Percentiles rank a stretch among this genome's conserved stretches.
These are phyloP conservation scores for Bubo bubo DNA, from an alignment of 2,113 vertebrate species.

Conservation along the genomic window DNA sequence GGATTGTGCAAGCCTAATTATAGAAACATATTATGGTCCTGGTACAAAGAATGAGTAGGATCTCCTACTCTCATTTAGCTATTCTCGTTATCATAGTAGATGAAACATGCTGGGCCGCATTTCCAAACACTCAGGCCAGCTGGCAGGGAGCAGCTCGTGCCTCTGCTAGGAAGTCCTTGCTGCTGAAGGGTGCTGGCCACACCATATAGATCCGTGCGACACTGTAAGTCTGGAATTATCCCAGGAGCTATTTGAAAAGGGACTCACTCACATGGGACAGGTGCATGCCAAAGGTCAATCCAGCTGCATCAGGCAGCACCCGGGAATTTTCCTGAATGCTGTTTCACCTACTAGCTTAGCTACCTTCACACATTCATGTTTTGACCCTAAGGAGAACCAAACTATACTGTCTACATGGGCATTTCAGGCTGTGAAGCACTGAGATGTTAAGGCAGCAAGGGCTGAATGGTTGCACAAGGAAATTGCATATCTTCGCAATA, in stretches of 20 bases:
- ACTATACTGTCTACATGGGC: not conserved
- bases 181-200: not conserved
- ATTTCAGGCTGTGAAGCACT: not conserved
- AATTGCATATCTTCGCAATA: not conserved
- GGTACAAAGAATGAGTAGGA: not conserved
- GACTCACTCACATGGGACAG: not conserved
- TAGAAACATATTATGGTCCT: not conserved
- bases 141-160: not conserved
- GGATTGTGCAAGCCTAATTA: not conserved
- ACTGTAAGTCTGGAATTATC: not conserved
- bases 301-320: not conserved
- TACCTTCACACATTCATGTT: not conserved
- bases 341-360: not conserved
- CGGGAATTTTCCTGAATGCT: not conserved
- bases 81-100: not conserved
- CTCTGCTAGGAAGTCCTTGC: not conserved
- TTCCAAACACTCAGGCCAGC: not conserved
- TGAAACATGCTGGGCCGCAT: not conserved
- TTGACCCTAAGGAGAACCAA: not conserved
- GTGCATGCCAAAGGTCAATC: not conserved
- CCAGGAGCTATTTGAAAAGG: not conserved
- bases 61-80: not conserved
- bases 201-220: rapidly evolving
- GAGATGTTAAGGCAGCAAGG: not conserved
- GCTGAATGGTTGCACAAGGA: not conserved